Evolutionary conservation across 2,888 invertebrate genomes (phyloP).

Genomic region (Alsophila aescularia): DNA sequence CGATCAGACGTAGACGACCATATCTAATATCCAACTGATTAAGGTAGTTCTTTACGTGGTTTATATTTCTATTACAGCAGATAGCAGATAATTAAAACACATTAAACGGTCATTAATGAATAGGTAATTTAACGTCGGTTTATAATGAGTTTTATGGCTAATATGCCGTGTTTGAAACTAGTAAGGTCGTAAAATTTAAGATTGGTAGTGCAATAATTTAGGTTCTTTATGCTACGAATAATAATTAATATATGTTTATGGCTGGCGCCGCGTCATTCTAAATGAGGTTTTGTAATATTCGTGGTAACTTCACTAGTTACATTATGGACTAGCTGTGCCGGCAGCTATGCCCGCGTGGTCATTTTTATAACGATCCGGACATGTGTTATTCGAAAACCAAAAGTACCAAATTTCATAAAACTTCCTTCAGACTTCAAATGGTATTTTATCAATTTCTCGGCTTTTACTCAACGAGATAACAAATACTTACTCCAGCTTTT

Average conservation of each 20-base stretch:
- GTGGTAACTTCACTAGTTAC: too few species aligned
- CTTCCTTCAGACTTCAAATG: too few species aligned
- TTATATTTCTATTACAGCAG: constrained; percentile 20
- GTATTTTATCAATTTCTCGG: too few species aligned
- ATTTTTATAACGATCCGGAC: too few species aligned
- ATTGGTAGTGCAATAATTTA: constrained; percentile 28
- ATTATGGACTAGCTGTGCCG: too few species aligned
- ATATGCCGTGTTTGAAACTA: constrained; percentile 29
- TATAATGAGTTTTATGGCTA: constrained; percentile 36
- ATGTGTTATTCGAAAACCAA: too few species aligned
- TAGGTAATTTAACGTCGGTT: constrained; percentile 31
- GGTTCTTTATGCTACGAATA: too few species aligned
- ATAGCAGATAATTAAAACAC: constrained; percentile 26
- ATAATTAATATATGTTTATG: too few species aligned
- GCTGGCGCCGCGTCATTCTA: constrained; percentile 16
- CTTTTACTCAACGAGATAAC: too few species aligned
- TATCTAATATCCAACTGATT: background rate
- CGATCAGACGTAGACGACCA: background rate
- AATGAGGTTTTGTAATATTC: constrained; percentile 17
- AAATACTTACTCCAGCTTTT: too few species aligned
- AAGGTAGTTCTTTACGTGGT: background rate
- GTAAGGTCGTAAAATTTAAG: constrained; percentile 24
- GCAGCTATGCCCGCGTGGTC: too few species aligned
- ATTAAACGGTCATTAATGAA: constrained; percentile 30
- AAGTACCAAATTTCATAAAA: too few species aligned